A percentile compares a stretch with the other conserved stretches of the same genome.
Evolutionary conservation across 2,888 invertebrate genomes (phyloP).

Genomic region (Lithophane leautieri): DNA sequence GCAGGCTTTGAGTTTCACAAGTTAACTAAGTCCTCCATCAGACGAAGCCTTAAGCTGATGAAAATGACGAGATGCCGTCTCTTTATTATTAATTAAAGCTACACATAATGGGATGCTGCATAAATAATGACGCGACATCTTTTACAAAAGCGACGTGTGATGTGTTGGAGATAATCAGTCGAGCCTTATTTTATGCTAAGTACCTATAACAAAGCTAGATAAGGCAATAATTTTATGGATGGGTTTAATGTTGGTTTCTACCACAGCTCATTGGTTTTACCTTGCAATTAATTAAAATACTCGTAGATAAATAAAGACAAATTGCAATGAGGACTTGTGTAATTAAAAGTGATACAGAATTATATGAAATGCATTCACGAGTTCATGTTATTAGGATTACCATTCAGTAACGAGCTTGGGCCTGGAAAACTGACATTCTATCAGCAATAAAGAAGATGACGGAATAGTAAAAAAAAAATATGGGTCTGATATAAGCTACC

Average conservation of each 20-base stretch:
- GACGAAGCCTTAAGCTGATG: conserved; percentile 51
- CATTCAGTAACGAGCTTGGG: no score
- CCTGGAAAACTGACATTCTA: no score
- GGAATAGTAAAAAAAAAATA: neutral
- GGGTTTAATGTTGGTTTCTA: conserved; percentile 8
- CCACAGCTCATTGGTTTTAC: conserved; percentile 19
- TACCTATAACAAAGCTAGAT: neutral
- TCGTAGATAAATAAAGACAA: neutral
- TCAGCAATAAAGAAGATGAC: no score
- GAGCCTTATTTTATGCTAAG: neutral
- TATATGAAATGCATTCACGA: neutral
- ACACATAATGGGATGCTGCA: conserved; percentile 47
- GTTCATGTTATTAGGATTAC: neutral
- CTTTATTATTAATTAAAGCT: conserved; percentile 49
- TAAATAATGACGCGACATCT: conserved; percentile 40
- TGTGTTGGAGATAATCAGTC: conserved; percentile 2
- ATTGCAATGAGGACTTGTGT: no score
- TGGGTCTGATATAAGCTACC: neutral
- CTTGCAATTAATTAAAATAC: neutral
- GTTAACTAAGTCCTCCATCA: conserved; percentile 55
- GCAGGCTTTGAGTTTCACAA: conserved; percentile 41
- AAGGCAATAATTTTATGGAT: neutral
- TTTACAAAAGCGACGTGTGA: conserved; percentile 11
- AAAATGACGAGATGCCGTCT: conserved; percentile 36
- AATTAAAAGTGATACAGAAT: no score